Conservation (phyloP, 2,888 invertebrate species). For the Gandaritis pyraliata region DNA sequence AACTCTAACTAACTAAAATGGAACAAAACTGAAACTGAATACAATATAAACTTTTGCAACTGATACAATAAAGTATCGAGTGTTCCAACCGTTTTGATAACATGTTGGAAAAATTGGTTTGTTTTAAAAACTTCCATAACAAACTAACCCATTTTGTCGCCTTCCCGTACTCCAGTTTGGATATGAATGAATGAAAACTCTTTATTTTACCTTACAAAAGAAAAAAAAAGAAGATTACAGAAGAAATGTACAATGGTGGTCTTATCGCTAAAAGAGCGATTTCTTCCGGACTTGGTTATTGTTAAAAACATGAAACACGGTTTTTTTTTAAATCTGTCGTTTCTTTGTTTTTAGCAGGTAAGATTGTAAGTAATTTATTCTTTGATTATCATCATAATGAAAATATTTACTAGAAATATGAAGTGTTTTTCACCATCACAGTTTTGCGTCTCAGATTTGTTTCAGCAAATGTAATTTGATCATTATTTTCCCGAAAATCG, state of each 20-base stretch:
- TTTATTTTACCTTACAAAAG: no score
- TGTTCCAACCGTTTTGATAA: constrained; percentile 8
- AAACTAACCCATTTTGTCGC: background rate
- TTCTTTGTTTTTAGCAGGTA: no score
- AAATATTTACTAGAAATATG: background rate
- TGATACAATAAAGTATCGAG: constrained; percentile 2
- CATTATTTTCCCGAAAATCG: constrained; percentile 5
- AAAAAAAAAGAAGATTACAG: no score
- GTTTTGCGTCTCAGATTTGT: constrained; percentile 1
- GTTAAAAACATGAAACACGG: no score
- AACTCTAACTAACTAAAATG: constrained; percentile 21
- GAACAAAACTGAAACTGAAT: constrained; percentile 6
- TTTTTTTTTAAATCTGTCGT: no score
- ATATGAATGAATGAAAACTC: no score
- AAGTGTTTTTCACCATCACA: background rate
- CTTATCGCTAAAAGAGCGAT: no score
- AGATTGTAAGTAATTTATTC: no score
- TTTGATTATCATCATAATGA: background rate
- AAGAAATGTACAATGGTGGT: no score
- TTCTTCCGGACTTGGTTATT: no score
- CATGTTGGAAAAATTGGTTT: constrained; percentile 16
- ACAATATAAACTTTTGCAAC: constrained; percentile 4
- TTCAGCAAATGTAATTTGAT: constrained; percentile 8
- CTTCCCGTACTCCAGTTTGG: background rate
- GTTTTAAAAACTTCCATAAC: background rate